phyloP scores from a whole-genome alignment of 2,888 invertebrate genomes.

The Harpalus rubripes region DNA sequence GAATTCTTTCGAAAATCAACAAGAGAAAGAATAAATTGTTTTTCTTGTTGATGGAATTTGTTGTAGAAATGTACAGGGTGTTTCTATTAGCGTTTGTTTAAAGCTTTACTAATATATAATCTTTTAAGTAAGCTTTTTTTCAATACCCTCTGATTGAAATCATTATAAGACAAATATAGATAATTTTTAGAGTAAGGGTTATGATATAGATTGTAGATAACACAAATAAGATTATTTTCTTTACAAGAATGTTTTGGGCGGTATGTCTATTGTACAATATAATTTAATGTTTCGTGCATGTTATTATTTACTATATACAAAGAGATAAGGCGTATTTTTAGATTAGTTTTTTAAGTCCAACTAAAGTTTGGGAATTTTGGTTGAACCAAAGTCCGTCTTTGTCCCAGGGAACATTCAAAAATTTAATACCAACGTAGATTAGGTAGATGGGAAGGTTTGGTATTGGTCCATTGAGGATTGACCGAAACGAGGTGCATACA shows the following conservation, averaged over 20 bases:
- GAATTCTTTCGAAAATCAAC: constrained; percentile 41
- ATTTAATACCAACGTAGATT: constrained; percentile 49
- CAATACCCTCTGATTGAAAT: constrained; percentile 60
- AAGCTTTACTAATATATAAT: constrained; percentile 60
- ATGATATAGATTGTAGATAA: constrained; percentile 52
- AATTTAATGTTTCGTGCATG: constrained; percentile 59
- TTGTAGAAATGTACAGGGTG: constrained; percentile 43
- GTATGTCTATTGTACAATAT: constrained; percentile 61
- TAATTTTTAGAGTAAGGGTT: constrained; percentile 45
- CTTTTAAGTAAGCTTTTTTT: constrained; percentile 56
- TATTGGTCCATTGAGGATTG: constrained; percentile 19
- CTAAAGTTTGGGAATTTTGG: constrained; percentile 49
- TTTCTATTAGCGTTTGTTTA: constrained; percentile 40
- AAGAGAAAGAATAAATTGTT: constrained; percentile 16
- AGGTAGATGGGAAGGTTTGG: constrained; percentile 30
- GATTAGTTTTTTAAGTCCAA: constrained; percentile 54
- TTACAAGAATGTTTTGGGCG: constrained; percentile 60
- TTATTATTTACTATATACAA: constrained; percentile 52
- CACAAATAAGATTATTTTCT: constrained; percentile 63
- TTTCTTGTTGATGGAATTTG: constrained; percentile 46
- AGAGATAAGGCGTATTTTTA: constrained; percentile 54
- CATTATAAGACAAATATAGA: constrained; percentile 39
- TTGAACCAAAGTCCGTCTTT: constrained; percentile 57
- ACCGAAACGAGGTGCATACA: not conserved
- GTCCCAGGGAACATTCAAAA: constrained; percentile 61